phyloP scores from a whole-genome alignment of 2,797 vertebrate genomes.

The Allobates femoralis region DNA sequence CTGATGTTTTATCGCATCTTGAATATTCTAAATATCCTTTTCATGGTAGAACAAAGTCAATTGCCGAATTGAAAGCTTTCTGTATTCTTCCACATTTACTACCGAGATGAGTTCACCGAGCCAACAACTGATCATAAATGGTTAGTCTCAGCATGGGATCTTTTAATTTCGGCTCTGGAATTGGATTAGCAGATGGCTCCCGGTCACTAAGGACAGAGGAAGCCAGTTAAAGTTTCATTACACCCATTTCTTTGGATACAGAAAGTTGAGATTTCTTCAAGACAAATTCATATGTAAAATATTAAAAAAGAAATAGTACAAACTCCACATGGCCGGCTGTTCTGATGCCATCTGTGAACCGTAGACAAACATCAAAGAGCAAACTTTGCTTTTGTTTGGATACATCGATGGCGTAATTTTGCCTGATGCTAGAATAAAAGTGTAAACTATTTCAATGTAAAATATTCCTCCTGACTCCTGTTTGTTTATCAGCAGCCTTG shows the following conservation, averaged over 20 bases:
- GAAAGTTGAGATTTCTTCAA: constrained; percentile 32
- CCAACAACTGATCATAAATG: constrained; percentile 47
- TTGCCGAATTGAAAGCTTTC: constrained; percentile 44
- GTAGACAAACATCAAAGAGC: constrained; percentile 9
- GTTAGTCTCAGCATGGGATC: constrained; percentile 50
- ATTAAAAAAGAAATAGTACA: constrained; percentile 18
- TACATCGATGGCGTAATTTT: constrained; percentile 18
- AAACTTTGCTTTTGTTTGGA: constrained; percentile 37
- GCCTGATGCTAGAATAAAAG: neutral
- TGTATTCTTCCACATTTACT: constrained; percentile 14
- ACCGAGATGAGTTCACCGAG: constrained; percentile 6
- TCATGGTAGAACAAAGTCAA: constrained; percentile 7
- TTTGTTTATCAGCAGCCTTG: constrained; percentile 32
- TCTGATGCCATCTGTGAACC: constrained; percentile 48
- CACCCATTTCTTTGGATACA: constrained; percentile 34
- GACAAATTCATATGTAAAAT: constrained; percentile 11
- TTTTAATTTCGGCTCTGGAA: constrained; percentile 56
- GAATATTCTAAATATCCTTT: neutral
- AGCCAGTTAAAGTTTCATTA: constrained; percentile 36
- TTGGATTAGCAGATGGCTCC: constrained; percentile 55
- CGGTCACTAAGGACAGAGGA: constrained; percentile 36
- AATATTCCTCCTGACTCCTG: constrained; percentile 6
- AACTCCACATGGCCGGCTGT: constrained; percentile 32
- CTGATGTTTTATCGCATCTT: neutral
- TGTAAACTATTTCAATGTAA: neutral